Percentiles rank a stretch among this genome's conserved stretches.
phyloP scores from a whole-genome alignment of 35 echinoderm and acorn worm species.

The Apostichopus japonicus region DNA sequence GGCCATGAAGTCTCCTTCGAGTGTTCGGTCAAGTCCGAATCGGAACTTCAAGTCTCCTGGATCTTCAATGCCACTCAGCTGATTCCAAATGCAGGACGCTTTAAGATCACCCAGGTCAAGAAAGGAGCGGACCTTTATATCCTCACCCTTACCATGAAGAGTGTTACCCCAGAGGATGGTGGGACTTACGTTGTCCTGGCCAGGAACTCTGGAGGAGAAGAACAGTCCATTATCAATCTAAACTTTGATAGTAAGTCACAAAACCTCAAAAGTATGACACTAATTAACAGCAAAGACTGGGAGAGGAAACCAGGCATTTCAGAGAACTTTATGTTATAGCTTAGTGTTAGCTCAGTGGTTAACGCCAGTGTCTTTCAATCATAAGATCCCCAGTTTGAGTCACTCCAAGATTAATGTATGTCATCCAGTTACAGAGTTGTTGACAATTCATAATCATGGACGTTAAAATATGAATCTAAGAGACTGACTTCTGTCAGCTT shows the following conservation, averaged over 20 bases:
- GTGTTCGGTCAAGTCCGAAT: conserved; percentile 61
- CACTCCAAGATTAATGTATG: too few species aligned
- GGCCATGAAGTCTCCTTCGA: conserved; percentile 82
- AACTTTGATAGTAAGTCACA: conserved; percentile 95
- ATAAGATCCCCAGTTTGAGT: too few species aligned
- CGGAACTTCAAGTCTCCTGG: conserved; percentile 79
- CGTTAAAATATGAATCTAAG: too few species aligned
- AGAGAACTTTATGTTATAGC: too few species aligned
- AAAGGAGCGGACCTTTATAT: conserved; percentile 64
- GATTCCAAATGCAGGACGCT: conserved; percentile 79
- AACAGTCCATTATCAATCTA: conserved; percentile 85
- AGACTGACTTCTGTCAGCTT: too few species aligned
- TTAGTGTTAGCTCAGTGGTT: too few species aligned
- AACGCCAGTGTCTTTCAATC: too few species aligned
- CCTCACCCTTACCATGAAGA: conserved; percentile 71
- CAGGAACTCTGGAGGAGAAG: conserved; percentile 62
- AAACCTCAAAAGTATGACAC: too few species aligned
- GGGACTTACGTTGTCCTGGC: conserved; percentile 79
- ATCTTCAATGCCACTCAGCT: conserved; percentile 53
- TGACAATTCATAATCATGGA: too few species aligned
- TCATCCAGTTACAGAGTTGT: too few species aligned
- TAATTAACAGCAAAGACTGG: too few species aligned
- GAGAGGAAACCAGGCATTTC: too few species aligned
- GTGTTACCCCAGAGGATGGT: conserved; percentile 86
- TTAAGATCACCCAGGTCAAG: conserved; percentile 58